Percentiles rank a stretch among this genome's conserved stretches.
phyloP scores from a whole-genome alignment of 2,797 vertebrate genomes.

The Oreochromis grahami region DNA sequence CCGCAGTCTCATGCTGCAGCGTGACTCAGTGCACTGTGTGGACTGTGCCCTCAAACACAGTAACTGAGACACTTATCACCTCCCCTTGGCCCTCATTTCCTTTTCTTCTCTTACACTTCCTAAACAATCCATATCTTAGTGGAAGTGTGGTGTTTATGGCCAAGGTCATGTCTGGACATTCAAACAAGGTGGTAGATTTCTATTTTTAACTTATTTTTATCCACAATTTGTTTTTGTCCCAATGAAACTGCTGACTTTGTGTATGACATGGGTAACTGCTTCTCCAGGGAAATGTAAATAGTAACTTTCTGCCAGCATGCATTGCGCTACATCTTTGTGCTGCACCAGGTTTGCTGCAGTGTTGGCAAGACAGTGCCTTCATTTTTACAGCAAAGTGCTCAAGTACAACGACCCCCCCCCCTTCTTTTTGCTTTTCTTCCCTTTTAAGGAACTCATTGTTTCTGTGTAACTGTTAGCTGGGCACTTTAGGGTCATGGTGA shows the following conservation, averaged over 20 bases:
- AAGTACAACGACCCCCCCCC: neutral
- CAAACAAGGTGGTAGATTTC: neutral
- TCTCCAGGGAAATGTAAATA: constrained; percentile 35
- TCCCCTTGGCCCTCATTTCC: constrained; percentile 23
- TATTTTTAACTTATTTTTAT: neutral
- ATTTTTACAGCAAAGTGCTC: constrained; percentile 22
- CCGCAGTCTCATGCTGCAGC: constrained; percentile 61
- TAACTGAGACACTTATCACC: constrained; percentile 23
- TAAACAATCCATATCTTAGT: neutral
- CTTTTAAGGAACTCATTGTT: constrained; percentile 41
- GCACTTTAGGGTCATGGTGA: constrained; percentile 23
- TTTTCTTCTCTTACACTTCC: constrained; percentile 40
- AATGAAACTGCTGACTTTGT: constrained; percentile 13
- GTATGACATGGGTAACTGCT: constrained; percentile 10
- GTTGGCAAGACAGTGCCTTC: constrained; percentile 57
- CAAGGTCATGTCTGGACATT: constrained; percentile 12
- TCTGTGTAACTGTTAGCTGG: constrained; percentile 8
- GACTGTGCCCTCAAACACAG: constrained; percentile 49
- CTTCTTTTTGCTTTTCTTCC: neutral
- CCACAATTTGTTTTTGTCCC: neutral
- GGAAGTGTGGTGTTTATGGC: neutral
- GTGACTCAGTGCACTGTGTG: constrained; percentile 41
- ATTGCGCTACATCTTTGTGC: constrained; percentile 22
- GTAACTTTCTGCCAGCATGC: constrained; percentile 13
- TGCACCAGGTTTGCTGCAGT: constrained; percentile 63